phyloP scores from a whole-genome alignment of 2,888 invertebrate species.

The Cheilosia vulpina region DNA sequence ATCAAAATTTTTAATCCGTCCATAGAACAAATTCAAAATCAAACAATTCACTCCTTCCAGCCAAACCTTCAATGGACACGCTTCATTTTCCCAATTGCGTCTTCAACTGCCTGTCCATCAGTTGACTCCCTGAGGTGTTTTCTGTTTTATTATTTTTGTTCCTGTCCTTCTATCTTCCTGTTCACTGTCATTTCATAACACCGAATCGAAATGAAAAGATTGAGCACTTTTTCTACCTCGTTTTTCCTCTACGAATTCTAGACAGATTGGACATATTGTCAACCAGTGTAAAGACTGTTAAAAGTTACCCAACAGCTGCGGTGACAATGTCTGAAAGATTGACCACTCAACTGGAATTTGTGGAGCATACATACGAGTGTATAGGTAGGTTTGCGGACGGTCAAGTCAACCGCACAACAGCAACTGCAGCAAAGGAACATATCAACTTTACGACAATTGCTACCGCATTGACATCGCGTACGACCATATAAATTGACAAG shows the following conservation, averaged over 20 bases:
- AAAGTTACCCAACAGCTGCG: slow-evolving; percentile 66
- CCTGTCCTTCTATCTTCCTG: slow-evolving; percentile 1
- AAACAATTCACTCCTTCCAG: neutral
- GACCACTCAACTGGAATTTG: slow-evolving; percentile 74
- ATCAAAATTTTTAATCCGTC: neutral
- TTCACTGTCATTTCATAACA: slow-evolving; percentile 63
- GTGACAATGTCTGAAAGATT: slow-evolving; percentile 73
- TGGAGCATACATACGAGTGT: slow-evolving; percentile 44
- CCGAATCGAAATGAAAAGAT: slow-evolving; percentile 53
- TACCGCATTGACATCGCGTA: slow-evolving; percentile 70
- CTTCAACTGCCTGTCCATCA: slow-evolving; percentile 56
- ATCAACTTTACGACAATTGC: slow-evolving; percentile 68
- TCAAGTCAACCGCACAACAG: slow-evolving; percentile 1
- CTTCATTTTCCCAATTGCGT: slow-evolving; percentile 44
- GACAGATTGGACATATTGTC: slow-evolving; percentile 73
- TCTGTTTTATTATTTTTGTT: slow-evolving; percentile 1
- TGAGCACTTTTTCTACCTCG: slow-evolving; percentile 19
- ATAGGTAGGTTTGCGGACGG: slow-evolving; percentile 1
- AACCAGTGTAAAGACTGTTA: slow-evolving; percentile 61
- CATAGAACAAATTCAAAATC: neutral
- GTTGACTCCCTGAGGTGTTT: slow-evolving; percentile 49
- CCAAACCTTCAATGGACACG: slow-evolving; percentile 23
- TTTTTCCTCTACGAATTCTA: slow-evolving; percentile 42
- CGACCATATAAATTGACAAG: slow-evolving; percentile 66
- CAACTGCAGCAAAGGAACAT: slow-evolving; percentile 47